phyloP scores from a whole-genome alignment of 2,113 vertebrate species.

The Psephotus haematonotus region DNA sequence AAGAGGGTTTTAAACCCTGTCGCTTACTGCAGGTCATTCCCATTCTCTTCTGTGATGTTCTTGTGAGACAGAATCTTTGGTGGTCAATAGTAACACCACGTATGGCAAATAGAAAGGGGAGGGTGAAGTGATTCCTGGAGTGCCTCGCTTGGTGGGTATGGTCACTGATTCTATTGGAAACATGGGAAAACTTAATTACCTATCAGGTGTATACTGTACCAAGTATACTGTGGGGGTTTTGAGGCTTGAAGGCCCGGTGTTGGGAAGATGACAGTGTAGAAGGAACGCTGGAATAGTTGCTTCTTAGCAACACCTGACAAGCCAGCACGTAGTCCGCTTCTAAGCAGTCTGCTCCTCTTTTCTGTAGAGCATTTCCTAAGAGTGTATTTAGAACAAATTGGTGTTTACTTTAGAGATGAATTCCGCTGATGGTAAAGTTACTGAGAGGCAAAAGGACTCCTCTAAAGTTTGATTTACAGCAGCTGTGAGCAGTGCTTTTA shows the following conservation, averaged over 20 bases:
- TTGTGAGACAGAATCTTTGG: not conserved
- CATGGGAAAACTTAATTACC: not conserved
- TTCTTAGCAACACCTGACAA: not conserved
- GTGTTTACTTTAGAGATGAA: not conserved
- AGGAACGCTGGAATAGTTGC: not conserved
- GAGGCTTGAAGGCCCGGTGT: not conserved
- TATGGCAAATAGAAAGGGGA: not conserved
- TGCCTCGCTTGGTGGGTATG: not conserved
- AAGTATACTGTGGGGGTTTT: not conserved
- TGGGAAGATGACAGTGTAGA: not conserved
- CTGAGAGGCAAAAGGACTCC: not conserved
- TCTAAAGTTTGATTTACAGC: not conserved
- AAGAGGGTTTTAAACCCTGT: not conserved
- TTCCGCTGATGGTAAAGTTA: not conserved
- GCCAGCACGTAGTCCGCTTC: not conserved
- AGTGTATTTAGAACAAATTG: not conserved
- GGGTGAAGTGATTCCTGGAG: not conserved
- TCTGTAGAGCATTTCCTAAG: not conserved
- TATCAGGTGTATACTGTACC: not conserved
- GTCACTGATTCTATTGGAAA: rapidly evolving
- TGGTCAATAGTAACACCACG: not conserved
- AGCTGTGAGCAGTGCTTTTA: not conserved
- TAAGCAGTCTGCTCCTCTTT: not conserved
- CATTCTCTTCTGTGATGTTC: not conserved
- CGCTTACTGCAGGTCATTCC: not conserved